phyloP scores from a whole-genome alignment of 2,888 invertebrate genomes.

The Latheticus oryzae region DNA sequence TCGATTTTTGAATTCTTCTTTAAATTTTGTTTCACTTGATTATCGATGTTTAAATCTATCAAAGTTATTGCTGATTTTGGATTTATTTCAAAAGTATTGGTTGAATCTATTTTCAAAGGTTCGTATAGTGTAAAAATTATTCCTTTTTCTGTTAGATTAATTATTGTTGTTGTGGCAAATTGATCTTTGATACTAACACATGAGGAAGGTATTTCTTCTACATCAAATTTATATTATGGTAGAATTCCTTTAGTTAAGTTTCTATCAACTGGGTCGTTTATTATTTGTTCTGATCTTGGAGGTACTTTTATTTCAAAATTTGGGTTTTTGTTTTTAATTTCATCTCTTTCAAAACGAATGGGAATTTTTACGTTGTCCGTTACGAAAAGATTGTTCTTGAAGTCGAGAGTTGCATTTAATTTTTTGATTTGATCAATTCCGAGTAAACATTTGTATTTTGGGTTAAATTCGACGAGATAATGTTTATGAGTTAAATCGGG shows the following conservation, averaged over 20 bases:
- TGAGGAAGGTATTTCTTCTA: background rate
- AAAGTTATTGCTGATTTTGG: background rate
- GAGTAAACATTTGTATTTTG: too few species aligned
- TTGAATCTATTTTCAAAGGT: background rate
- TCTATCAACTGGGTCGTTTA: background rate
- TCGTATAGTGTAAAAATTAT: background rate
- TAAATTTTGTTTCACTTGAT: too few species aligned
- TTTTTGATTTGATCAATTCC: too few species aligned
- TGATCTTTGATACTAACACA: background rate
- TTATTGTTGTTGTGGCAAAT: slow-evolving; percentile 3
- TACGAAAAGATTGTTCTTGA: too few species aligned
- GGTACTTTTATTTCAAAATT: background rate
- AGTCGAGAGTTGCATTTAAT: too few species aligned
- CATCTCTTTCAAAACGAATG: too few species aligned
- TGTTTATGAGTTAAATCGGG: too few species aligned
- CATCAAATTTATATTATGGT: too few species aligned
- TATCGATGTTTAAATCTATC: background rate
- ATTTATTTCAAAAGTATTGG: background rate
- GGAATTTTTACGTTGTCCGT: too few species aligned
- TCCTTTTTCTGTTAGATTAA: background rate
- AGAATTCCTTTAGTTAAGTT: too few species aligned
- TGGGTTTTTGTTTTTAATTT: background rate
- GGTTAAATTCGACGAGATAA: too few species aligned
- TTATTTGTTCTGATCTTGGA: background rate
- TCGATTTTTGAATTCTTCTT: too few species aligned